phyloP scores from a whole-genome alignment of 2,888 invertebrate genomes.

The Cephus nigrinus region DNA sequence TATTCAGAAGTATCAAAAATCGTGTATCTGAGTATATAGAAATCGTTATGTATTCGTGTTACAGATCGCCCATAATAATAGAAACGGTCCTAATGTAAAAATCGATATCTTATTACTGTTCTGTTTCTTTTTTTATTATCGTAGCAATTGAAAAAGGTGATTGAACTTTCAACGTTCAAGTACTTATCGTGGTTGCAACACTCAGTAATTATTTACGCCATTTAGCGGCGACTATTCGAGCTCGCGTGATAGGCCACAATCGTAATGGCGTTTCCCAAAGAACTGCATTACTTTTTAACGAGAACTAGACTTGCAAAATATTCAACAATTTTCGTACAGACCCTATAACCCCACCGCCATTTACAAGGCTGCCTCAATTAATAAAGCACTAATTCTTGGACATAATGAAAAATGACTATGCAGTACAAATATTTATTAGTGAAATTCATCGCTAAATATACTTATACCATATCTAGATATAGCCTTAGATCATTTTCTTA shows the following conservation, averaged over 20 bases:
- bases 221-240: slow-evolving; percentile 26
- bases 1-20: not conserved
- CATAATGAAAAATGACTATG: not conserved
- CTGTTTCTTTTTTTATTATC: slow-evolving; percentile 38
- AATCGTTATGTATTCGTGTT: not conserved
- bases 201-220: slow-evolving; percentile 37
- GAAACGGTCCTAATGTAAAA: slow-evolving; percentile 16
- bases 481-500: not conserved
- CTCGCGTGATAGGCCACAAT: slow-evolving; percentile 39
- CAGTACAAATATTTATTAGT: not conserved
- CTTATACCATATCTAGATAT: not conserved
- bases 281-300: not conserved
- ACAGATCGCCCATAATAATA: not conserved
- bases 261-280: not conserved
- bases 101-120: slow-evolving; percentile 36
- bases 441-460: not conserved
- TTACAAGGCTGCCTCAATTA: not conserved
- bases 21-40: not conserved
- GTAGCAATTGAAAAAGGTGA: slow-evolving; percentile 21
- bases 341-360: not conserved
- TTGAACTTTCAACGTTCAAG: slow-evolving; percentile 23
- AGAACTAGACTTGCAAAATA: not conserved
- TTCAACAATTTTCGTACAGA: not conserved
- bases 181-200: not conserved
- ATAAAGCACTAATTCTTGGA: not conserved